A percentile compares a stretch with the other conserved stretches of the same genome.
phyloP scores from a whole-genome alignment of 1,140 invertebrate genomes.

The Temnothorax nylanderi region DNA sequence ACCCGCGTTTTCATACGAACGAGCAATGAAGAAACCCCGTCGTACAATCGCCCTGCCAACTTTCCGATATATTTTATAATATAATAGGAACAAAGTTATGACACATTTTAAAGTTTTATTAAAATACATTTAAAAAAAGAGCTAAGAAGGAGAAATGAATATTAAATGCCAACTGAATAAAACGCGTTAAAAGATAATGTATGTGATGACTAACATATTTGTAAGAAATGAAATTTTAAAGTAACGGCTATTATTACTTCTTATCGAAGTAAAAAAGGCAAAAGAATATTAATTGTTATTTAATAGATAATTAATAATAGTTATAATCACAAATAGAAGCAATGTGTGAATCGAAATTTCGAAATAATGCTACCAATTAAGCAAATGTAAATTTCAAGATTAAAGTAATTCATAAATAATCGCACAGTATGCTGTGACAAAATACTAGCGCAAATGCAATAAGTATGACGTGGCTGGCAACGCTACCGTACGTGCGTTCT shows the following conservation, averaged over 20 bases:
- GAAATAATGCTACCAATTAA: background rate
- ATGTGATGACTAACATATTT: background rate
- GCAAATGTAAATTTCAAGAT: background rate
- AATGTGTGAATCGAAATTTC: background rate
- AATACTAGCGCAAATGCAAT: slow-evolving; percentile 24
- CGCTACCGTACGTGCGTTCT: background rate
- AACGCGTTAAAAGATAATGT: background rate
- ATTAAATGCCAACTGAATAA: background rate
- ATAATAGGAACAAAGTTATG: slow-evolving; percentile 8
- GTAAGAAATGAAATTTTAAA: background rate
- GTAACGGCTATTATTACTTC: background rate
- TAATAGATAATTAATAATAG: slow-evolving; percentile 1
- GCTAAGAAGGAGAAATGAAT: background rate
- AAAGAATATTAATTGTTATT: background rate
- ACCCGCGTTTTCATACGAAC: slow-evolving; percentile 36
- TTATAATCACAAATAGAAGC: background rate
- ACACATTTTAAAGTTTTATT: background rate
- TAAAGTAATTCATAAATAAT: slow-evolving; percentile 11
- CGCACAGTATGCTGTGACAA: slow-evolving; percentile 2
- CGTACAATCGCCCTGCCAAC: background rate
- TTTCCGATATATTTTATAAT: slow-evolving; percentile 14
- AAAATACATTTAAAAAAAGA: background rate
- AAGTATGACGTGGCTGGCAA: slow-evolving; percentile 9
- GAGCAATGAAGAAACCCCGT: background rate
- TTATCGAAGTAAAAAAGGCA: background rate